phyloP scores from a whole-genome alignment of 2,113 vertebrate genomes.

The Edolisoma coerulescens region DNA sequence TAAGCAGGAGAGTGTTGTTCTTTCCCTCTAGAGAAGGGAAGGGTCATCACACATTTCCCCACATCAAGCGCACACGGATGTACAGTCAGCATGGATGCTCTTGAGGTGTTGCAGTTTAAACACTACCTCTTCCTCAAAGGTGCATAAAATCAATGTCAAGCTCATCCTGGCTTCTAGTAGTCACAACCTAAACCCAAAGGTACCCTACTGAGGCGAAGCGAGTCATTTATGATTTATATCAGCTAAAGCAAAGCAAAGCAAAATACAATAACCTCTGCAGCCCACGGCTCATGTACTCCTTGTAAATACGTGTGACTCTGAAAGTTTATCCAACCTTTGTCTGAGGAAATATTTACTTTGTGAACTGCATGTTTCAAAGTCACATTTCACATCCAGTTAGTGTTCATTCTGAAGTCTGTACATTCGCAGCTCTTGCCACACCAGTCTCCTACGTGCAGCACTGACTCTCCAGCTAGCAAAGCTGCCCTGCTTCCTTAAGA shows the following conservation, averaged over 20 bases:
- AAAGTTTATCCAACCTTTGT: not conserved
- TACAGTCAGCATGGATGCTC: not conserved
- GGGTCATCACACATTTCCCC: not conserved
- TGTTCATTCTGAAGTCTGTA: not conserved
- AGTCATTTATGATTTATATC: not conserved
- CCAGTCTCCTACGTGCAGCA: not conserved
- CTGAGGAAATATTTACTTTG: not conserved
- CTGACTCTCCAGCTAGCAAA: fast-evolving
- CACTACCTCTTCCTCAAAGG: not conserved
- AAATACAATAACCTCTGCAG: not conserved
- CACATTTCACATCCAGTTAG: not conserved
- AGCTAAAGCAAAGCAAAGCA: not conserved
- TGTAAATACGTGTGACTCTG: not conserved
- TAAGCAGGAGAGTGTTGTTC: not conserved
- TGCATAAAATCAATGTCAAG: not conserved
- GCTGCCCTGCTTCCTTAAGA: not conserved
- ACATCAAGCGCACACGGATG: fast-evolving
- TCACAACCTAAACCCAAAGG: not conserved
- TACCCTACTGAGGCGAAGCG: not conserved
- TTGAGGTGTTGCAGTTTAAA: not conserved
- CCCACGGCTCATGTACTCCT: not conserved
- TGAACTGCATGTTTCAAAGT: not conserved
- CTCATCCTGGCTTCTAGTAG: not conserved
- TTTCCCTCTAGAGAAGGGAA: not conserved
- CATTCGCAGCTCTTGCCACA: not conserved